Conservation (phyloP, 35 echinoderm and acorn worm species). For the Holothuria glaberrima region DNA sequence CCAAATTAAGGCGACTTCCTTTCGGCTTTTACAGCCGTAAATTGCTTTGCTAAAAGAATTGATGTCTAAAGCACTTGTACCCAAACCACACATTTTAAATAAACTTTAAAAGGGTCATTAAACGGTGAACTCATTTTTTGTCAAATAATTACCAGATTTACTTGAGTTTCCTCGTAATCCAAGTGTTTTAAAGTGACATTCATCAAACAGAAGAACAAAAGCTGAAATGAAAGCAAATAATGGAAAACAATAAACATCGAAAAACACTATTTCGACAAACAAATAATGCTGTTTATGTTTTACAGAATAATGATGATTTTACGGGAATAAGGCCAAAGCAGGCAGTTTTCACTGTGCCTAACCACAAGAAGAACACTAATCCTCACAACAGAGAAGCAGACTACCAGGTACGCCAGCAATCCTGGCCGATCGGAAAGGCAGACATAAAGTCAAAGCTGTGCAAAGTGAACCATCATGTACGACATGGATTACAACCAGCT, state of each 20-base stretch:
- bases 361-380: not conserved
- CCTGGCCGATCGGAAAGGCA: slow-evolving; percentile 28
- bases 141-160: no score
- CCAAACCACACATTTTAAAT: no score
- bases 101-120: no score
- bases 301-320: not conserved
- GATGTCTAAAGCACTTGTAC: no score
- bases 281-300: not conserved
- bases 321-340: not conserved
- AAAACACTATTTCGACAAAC: not conserved
- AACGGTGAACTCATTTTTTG: no score
- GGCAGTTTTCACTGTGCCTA: not conserved
- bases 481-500: not conserved
- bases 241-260: not conserved
- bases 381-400: not conserved
- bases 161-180: no score
- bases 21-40: no score
- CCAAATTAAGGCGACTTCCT: no score
- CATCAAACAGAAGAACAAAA: not conserved
- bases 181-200: not conserved
- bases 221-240: no score
- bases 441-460: not conserved
- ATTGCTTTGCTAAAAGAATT: no score
- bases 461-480: not conserved
- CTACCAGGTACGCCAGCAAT: not conserved